These are phyloP conservation scores for Nasonia oneida DNA, from an alignment of 2,888 invertebrate species.

Conservation along the genomic window DNA sequence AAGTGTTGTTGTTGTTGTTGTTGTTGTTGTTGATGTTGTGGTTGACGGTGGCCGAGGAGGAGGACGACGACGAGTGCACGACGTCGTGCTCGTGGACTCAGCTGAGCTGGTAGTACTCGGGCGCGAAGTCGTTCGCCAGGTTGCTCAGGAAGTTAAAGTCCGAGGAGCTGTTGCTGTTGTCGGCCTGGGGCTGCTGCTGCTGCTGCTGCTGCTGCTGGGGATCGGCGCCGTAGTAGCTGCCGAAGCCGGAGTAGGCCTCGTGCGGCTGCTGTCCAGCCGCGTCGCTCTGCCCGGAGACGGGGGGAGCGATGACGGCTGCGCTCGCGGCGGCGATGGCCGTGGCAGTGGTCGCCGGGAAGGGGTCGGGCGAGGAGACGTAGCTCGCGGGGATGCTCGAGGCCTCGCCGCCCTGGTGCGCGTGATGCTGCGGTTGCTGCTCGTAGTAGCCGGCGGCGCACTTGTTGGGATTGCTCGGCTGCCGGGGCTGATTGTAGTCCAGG, in stretches of 20 bases:
- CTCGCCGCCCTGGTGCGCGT: slow-evolving; percentile 79
- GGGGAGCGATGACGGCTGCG: slow-evolving; percentile 83
- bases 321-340: slow-evolving; percentile 80
- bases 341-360: slow-evolving; percentile 79
- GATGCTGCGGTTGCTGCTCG: slow-evolving; percentile 64
- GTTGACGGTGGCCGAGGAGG: slow-evolving; percentile 21
- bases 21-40: slow-evolving; percentile 26
- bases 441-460: slow-evolving; percentile 76
- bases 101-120: slow-evolving; percentile 92
- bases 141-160: slow-evolving; percentile 97
- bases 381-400: slow-evolving; percentile 80
- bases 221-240: slow-evolving; percentile 83
- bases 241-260: slow-evolving; percentile 84
- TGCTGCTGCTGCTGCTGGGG: slow-evolving; percentile 77
- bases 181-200: slow-evolving; percentile 81
- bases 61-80: slow-evolving; percentile 38
- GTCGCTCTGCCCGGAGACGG: slow-evolving; percentile 69
- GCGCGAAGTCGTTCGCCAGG: slow-evolving; percentile 94
- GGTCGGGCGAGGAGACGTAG: slow-evolving; percentile 79
- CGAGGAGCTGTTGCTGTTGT: slow-evolving; percentile 94
- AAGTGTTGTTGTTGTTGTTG: slow-evolving; percentile 27
- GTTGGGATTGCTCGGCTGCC: slow-evolving; percentile 64
- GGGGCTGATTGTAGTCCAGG: slow-evolving; percentile 60
- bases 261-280: slow-evolving; percentile 66
- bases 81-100: slow-evolving; percentile 78